A percentile compares a stretch with the other conserved stretches of the same genome.
These are phyloP conservation scores for Ligdia adustata DNA, from an alignment of 2,888 invertebrate genomes.

Conservation along the genomic window DNA sequence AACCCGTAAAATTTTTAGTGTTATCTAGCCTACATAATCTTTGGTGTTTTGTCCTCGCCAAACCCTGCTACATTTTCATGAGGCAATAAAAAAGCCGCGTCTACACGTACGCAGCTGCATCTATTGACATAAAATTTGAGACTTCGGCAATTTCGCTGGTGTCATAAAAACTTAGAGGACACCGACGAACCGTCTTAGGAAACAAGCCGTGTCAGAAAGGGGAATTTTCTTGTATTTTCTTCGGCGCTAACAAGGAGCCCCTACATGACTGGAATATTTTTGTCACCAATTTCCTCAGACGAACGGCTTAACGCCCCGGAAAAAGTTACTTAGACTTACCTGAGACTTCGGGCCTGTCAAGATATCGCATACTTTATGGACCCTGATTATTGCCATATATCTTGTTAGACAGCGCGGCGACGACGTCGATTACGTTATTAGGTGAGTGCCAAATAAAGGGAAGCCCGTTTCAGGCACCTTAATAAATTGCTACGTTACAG, in stretches of 20 bases:
- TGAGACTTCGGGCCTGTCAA: conserved; percentile 61
- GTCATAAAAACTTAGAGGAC: conserved; percentile 62
- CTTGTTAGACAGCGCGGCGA: conserved; percentile 44
- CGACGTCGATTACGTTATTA: conserved; percentile 47
- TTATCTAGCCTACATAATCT: conserved; percentile 34
- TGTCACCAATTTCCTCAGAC: conserved; percentile 75
- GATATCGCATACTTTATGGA: conserved; percentile 64
- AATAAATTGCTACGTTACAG: conserved; percentile 25
- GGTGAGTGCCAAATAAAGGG: conserved; percentile 36
- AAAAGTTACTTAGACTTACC: conserved; percentile 74
- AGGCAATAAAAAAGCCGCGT: conserved; percentile 44
- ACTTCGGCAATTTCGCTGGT: conserved; percentile 56
- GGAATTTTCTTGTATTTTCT: conserved; percentile 69
- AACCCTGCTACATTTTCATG: conserved; percentile 47
- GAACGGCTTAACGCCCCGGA: conserved; percentile 71
- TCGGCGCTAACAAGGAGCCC: conserved; percentile 73
- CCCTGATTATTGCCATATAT: conserved; percentile 52
- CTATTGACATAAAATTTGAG: conserved; percentile 67
- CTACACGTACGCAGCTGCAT: conserved; percentile 56
- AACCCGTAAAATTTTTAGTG: conserved; percentile 30
- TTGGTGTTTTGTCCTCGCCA: conserved; percentile 32
- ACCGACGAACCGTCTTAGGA: conserved; percentile 57
- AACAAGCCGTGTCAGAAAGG: conserved; percentile 65
- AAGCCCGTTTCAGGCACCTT: conserved; percentile 34
- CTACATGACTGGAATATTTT: conserved; percentile 82